Conservation (phyloP, 1,140 invertebrate species). For the Bombus terrestris region DNA sequence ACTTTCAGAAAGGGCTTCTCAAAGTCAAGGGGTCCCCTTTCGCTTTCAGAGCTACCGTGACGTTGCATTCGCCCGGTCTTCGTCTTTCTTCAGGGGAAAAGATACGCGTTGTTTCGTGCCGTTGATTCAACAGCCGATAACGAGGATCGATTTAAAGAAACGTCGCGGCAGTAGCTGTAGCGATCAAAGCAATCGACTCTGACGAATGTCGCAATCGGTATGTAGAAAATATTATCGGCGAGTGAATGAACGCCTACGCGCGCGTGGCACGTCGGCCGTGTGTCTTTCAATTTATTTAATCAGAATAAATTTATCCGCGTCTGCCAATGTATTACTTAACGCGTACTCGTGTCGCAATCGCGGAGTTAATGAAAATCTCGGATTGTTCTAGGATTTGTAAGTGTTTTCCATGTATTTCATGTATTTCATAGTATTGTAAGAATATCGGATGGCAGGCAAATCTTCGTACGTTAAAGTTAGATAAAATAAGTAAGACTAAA, state of each 20-base stretch:
- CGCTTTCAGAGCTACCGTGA: neutral
- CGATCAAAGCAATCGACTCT: neutral
- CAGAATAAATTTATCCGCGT: constrained; percentile 56
- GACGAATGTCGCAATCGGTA: constrained; percentile 39
- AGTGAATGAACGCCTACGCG: constrained; percentile 61
- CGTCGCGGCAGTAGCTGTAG: neutral
- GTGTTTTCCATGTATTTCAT: neutral
- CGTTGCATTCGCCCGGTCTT: too few species aligned
- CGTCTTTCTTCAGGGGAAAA: neutral
- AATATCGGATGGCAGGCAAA: neutral
- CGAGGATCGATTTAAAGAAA: constrained; percentile 2
- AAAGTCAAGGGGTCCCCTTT: neutral
- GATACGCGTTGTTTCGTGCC: too few species aligned
- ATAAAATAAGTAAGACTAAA: neutral
- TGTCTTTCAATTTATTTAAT: constrained; percentile 62
- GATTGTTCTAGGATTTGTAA: neutral
- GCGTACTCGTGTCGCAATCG: neutral
- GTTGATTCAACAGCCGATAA: neutral
- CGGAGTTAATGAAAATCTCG: constrained; percentile 17
- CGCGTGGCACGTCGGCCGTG: constrained; percentile 18
- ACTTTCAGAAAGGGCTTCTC: constrained; percentile 17
- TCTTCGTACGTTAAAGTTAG: neutral
- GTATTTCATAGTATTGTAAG: neutral
- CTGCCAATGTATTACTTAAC: constrained; percentile 49
- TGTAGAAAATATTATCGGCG: constrained; percentile 35